Evolutionary conservation across 1,140 invertebrate species (phyloP), one percentile per base, ranked within the genome.

Genomic region (Nymphalis io): DNA sequence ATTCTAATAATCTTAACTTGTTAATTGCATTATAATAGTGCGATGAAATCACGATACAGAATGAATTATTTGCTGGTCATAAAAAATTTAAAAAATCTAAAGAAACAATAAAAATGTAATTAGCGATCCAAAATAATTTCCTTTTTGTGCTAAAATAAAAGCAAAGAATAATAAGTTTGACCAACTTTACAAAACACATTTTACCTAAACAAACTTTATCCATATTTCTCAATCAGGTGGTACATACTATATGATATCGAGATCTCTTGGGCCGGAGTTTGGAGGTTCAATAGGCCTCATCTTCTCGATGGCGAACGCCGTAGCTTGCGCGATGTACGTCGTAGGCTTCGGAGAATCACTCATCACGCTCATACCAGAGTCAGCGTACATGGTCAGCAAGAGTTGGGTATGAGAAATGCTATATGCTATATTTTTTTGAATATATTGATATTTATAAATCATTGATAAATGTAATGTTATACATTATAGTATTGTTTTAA

Each of bases 261-360:
- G 93, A 74, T 98, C 97, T 23, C 91, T 99, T 60, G 98, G 98
- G 0, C 98, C 98, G 0, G 98, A 99, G 93, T 99, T 99, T 83
- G 99, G 98, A 10, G 96, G 98, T 11, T 96, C 96, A 1, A 97
- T 97, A 73, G 96, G 96, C n/a, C 85, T 97, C 18, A 97, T 97
- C 82, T 97, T 97, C 88, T 96, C 96, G 0, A 88, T 99, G 70
- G 98, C 98, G 16, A 99, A 99, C 91, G 97, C 98, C 0, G 97
- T 99, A 0, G 98, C 98, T 6, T 98, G 98, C 78, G 97, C 98
- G 57, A 99, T 99, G 97, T 99, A 99, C 84, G 96, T 99, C 0
- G 97, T 99, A 8, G 99, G 98, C 6, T 99, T 99, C 89, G 97
- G 97, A 64, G 98, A 99, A 88, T 97, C 98, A 11, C 93, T 99